phyloP scores from a whole-genome alignment of 2,797 vertebrate species.

The Lateolabrax maculatus region DNA sequence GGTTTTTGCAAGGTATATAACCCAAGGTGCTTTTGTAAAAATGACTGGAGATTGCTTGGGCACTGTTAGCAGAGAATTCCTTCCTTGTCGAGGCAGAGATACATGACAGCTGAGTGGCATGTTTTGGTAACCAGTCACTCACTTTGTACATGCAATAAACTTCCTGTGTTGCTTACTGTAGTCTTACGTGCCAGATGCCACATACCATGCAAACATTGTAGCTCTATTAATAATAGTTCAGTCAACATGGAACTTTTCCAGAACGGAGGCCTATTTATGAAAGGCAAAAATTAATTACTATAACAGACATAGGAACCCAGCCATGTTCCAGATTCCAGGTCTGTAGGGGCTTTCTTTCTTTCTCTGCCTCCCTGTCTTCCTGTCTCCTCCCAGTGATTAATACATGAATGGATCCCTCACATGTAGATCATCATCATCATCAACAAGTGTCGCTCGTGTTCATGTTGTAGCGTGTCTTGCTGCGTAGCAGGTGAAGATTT shows the following conservation, averaged over 20 bases:
- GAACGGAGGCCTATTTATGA: constrained; percentile 7
- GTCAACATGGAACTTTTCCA: constrained; percentile 32
- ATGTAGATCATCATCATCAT: constrained; percentile 38
- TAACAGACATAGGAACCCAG: constrained; percentile 29
- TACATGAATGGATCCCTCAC: constrained; percentile 39
- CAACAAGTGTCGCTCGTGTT: constrained; percentile 31
- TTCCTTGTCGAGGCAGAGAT: background rate
- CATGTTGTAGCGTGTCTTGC: constrained; percentile 14
- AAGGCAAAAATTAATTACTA: constrained; percentile 27
- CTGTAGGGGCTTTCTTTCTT: constrained; percentile 1
- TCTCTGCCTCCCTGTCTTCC: constrained; percentile 20
- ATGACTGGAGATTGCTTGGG: background rate
- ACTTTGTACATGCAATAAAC: constrained; percentile 7
- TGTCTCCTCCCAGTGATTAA: constrained; percentile 33
- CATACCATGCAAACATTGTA: constrained; percentile 3
- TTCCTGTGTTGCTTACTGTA: background rate
- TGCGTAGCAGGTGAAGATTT: constrained; percentile 57
- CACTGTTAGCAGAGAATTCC: background rate
- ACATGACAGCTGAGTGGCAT: constrained; percentile 20
- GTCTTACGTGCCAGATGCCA: constrained; percentile 17
- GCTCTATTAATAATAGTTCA: constrained; percentile 18
- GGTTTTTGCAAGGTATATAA: background rate
- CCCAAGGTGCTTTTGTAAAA: constrained; percentile 1
- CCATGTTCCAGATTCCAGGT: constrained; percentile 27
- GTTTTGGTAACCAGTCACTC: constrained; percentile 25